A percentile compares a stretch with the other conserved stretches of the same genome.
Conservation (phyloP, 1,140 invertebrate genomes). For the Hypothenemus hampei region DNA sequence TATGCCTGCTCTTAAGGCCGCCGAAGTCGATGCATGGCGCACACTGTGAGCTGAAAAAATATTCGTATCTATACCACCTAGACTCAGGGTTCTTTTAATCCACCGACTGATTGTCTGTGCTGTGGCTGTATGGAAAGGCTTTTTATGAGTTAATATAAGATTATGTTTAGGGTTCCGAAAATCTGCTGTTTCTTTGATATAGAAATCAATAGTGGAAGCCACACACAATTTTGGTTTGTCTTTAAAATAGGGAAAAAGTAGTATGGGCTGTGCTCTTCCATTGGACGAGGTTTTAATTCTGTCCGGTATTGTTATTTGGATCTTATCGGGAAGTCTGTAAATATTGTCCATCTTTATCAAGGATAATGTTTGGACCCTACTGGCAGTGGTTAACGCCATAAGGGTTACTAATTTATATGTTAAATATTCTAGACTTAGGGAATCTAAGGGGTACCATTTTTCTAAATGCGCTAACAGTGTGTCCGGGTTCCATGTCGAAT, state of each 20-base stretch:
- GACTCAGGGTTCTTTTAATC: neutral
- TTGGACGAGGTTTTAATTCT: slow-evolving; percentile 15
- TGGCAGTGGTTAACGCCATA: no score
- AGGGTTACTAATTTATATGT: no score
- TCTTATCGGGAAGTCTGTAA: no score
- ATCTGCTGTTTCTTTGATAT: slow-evolving; percentile 6
- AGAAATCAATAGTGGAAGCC: slow-evolving; percentile 1
- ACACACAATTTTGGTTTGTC: slow-evolving; percentile 13
- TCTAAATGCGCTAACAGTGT: no score
- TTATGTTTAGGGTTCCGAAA: neutral
- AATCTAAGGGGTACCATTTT: no score
- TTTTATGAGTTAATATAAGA: slow-evolving; percentile 19
- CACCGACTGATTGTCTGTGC: neutral
- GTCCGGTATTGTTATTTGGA: slow-evolving; percentile 9
- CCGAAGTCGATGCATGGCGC: slow-evolving; percentile 9
- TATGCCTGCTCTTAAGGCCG: no score
- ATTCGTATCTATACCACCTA: neutral
- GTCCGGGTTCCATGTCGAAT: no score
- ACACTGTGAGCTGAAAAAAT: neutral
- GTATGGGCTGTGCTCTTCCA: slow-evolving; percentile 5
- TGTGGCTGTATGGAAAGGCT: slow-evolving; percentile 9
- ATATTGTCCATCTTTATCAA: no score
- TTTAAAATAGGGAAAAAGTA: slow-evolving; percentile 11
- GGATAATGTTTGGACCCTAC: no score
- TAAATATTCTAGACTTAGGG: no score